phyloP scores from a whole-genome alignment of 30 jellyfish, hydroid and myxozoan genomes.

The Chrysaora quinquecirrha region DNA sequence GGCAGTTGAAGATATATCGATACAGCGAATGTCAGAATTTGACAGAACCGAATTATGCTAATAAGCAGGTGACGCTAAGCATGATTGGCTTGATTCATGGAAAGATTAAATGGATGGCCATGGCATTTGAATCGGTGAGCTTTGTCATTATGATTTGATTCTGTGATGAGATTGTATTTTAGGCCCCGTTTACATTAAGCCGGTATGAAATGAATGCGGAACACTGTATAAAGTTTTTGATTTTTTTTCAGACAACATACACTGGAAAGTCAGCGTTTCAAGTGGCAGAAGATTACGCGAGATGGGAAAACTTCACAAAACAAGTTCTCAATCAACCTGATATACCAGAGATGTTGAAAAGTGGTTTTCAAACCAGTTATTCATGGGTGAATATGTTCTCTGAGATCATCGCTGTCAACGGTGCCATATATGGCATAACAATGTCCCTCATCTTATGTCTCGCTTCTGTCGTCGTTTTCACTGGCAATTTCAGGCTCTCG shows the following conservation, averaged over 20 bases:
- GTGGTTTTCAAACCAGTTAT: slow-evolving; percentile 66
- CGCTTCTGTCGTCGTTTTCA: slow-evolving; percentile 62
- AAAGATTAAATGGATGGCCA: slow-evolving; percentile 59
- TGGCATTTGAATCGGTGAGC: slow-evolving; percentile 75
- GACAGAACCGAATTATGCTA: slow-evolving; percentile 55
- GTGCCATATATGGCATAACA: slow-evolving; percentile 68
- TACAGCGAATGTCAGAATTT: slow-evolving; percentile 55
- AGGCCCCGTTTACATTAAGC: too few species aligned
- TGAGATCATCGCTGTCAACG: slow-evolving; percentile 67
- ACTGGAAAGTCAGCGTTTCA: slow-evolving; percentile 60
- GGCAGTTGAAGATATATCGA: slow-evolving; percentile 32
- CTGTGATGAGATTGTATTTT: too few species aligned
- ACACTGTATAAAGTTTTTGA: too few species aligned
- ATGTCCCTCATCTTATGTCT: slow-evolving; percentile 55
- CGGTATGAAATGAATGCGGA: too few species aligned
- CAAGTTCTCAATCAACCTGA: slow-evolving; percentile 45
- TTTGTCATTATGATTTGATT: too few species aligned
- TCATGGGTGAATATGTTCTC: slow-evolving; percentile 72
- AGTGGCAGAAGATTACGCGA: slow-evolving; percentile 41
- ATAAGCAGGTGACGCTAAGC: slow-evolving; percentile 46
- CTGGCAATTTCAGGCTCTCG: slow-evolving; percentile 60
- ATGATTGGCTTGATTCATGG: slow-evolving; percentile 47
- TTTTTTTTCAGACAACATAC: slow-evolving; percentile 46
- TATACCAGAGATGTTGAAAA: slow-evolving; percentile 59
- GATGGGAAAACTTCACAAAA: slow-evolving; percentile 64